Evolutionary conservation across 2,888 invertebrate genomes (phyloP), one percentile per base, ranked within the genome.

Genomic region (Laothoe populi): DNA sequence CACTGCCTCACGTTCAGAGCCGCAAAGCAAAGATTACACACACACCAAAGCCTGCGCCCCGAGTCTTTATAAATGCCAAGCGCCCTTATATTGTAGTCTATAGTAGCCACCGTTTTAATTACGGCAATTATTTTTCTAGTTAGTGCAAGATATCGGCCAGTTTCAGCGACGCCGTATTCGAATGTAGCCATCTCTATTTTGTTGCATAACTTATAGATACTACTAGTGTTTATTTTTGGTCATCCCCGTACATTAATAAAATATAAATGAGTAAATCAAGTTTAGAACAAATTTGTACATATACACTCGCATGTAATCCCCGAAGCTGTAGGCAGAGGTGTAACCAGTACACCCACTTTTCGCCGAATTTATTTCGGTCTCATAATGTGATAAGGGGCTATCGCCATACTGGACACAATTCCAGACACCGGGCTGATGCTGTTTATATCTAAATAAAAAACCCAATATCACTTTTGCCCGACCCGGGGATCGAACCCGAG

Each of bases 91-190:
- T 61, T 64, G 38, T 38, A 26, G 26, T 26, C 66, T 65, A 64
- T 62, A 68, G 68, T 70, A 71, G 75, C 75, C 79, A 74, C 79
- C 79, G 70, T 78, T 85, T 85, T 88, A 90, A 88, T 90, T 83
- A 86, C 77, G 77, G 75, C 81, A 86, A 86, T 88, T 79, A 82
- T 77, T 81, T 69, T 84, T 84, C 91, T 88, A 89, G 91, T 90
- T 90, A 83, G 58, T 80, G 86, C 90, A 80, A 83, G 91, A 88
- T 88, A 82, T 75, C 78, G 78, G 75, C 89, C 85, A 89, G 90
- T 89, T 88, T 75, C 74, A 79, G 70, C 75, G 69, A 70, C 70
- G 67, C 63, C 38, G 60, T 62, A 67, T 57, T 62, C 58, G 48
- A 19, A 70, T 67, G 63, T 60, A 61, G 66, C 67, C 69, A 81